Evolutionary conservation across 2,888 invertebrate genomes (phyloP).

Genomic region (Epiperipatus broadwayi): DNA sequence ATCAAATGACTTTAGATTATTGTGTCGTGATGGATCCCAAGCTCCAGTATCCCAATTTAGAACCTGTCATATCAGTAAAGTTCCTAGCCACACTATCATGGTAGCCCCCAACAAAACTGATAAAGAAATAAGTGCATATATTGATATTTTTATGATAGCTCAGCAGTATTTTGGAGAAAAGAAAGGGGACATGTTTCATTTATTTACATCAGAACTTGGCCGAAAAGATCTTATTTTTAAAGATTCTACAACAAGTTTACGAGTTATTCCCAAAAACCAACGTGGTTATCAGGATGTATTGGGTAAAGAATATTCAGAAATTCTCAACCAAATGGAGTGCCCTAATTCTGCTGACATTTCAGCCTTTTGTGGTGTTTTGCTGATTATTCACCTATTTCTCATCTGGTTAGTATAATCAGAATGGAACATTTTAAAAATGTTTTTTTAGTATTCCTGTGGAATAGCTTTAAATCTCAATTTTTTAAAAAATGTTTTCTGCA

Average conservation of each 20-base stretch:
- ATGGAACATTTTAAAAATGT: no score
- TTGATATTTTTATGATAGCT: conserved; percentile 75
- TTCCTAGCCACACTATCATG: conserved; percentile 71
- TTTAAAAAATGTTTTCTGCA: no score
- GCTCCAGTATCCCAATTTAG: conserved; percentile 58
- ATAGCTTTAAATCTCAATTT: no score
- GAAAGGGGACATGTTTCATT: conserved; percentile 70
- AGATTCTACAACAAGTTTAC: conserved; percentile 75
- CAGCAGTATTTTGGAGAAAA: conserved; percentile 84
- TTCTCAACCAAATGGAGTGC: no score
- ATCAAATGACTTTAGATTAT: conserved; percentile 72
- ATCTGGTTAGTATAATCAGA: no score
- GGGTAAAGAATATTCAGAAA: no score
- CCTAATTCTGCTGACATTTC: no score
- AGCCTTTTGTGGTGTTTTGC: no score
- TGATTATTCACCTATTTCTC: no score
- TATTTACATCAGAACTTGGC: conserved; percentile 70
- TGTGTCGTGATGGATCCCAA: conserved; percentile 77
- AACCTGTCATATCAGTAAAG: conserved; percentile 69
- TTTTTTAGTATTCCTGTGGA: no score
- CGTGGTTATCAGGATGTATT: conserved; percentile 52
- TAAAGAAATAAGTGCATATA: conserved; percentile 62
- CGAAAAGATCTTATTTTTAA: conserved; percentile 85
- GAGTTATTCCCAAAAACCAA: conserved; percentile 44
- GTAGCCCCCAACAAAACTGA: conserved; percentile 54